phyloP scores from a whole-genome alignment of 1,140 invertebrate genomes.

The Trichoplusia ni region DNA sequence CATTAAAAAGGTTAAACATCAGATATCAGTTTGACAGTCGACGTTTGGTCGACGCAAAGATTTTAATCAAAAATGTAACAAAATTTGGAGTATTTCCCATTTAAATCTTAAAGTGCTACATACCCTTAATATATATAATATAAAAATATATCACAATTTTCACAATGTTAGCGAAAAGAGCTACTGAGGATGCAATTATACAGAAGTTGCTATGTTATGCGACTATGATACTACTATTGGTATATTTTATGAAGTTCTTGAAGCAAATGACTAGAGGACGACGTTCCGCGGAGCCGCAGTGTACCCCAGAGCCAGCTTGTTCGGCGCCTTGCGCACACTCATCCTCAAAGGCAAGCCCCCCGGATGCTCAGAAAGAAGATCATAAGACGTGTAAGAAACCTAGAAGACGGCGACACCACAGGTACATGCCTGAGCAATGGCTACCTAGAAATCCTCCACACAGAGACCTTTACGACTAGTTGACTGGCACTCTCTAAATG shows the following conservation, averaged over 20 bases:
- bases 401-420: constrained; percentile 22
- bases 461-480: not conserved
- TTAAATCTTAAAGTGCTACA: not conserved
- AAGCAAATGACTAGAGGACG: constrained; percentile 16
- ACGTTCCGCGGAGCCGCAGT: not conserved
- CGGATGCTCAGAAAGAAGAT: not conserved
- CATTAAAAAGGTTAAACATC: not conserved
- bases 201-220: constrained; percentile 34
- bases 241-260: constrained; percentile 33
- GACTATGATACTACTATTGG: constrained; percentile 23
- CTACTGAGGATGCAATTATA: constrained; percentile 12
- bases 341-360: not conserved
- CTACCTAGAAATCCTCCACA: not conserved
- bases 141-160: too few relatives aligned
- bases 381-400: constrained; percentile 17
- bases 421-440: constrained; percentile 20
- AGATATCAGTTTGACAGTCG: not conserved
- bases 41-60: not conserved
- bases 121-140: too few relatives aligned
- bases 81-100: not conserved
- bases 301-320: not conserved
- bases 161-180: constrained; percentile 30
- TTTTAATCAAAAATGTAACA: constrained; percentile 2
- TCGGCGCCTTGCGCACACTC: not conserved
- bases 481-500: not conserved